phyloP scores from a whole-genome alignment of 2,888 invertebrate species.

The Ptychoptera contaminata region DNA sequence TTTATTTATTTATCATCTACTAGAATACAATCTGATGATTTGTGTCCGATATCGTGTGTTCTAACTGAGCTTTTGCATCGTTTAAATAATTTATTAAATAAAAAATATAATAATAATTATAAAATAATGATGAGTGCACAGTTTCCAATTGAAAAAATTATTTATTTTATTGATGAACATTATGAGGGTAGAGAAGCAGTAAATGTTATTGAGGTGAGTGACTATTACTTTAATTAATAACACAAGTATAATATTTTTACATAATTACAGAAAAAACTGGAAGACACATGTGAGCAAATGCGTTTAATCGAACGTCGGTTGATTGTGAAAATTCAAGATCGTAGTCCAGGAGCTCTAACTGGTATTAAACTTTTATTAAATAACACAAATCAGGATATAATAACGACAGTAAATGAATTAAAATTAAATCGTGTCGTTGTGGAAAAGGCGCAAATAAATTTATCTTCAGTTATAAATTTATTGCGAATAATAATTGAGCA shows the following conservation, averaged over 20 bases:
- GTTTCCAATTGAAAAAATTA: constrained; percentile 21
- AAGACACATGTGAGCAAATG: constrained; percentile 6
- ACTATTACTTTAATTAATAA: too few relatives aligned
- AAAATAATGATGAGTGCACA: constrained; percentile 17
- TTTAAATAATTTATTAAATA: constrained; percentile 10
- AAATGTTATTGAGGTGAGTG: constrained; percentile 9
- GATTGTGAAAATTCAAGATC: constrained; percentile 10
- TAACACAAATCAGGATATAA: constrained; percentile 5
- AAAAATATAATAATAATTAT: constrained; percentile 12
- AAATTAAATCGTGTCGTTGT: background rate
- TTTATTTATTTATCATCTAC: constrained; percentile 8
- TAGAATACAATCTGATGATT: constrained; percentile 27
- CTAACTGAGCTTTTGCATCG: constrained; percentile 20
- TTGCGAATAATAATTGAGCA: background rate
- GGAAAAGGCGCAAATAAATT: background rate
- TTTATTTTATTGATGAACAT: constrained; percentile 24
- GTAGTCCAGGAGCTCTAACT: constrained; percentile 3
- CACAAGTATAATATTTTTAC: too few relatives aligned
- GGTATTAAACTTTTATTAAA: constrained; percentile 5
- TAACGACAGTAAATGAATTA: background rate
- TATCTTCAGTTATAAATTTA: background rate
- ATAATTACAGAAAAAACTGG: constrained; percentile 3
- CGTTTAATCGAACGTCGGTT: constrained; percentile 10
- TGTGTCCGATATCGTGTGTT: constrained; percentile 25
- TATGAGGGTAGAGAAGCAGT: constrained; percentile 25